Base-by-base conservation (phyloP, 2,888 invertebrate species). In the Papilio elwesi region DNA sequence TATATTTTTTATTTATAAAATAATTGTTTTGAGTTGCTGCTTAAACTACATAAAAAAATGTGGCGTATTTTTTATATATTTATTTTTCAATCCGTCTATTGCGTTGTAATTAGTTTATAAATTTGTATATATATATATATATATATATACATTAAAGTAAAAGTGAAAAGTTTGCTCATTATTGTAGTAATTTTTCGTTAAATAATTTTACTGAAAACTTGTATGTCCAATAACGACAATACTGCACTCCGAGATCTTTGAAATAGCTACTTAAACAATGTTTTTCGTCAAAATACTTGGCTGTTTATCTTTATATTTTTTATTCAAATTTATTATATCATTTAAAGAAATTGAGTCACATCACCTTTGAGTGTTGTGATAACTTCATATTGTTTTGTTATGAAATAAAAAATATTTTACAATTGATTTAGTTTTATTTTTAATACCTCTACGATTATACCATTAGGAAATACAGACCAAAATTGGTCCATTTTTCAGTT, bases 361-460 rank as follows among this genome's bases (percentile, higher is more conserved):
- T 47, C 57, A 69, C n/a, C 1, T 36, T 26, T 43, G 5, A 16
- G 26, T 48, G n/a, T 70, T 43, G 11, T 83, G 81, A 82, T 85
- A 13, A 13, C 15, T 66, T 51, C 52, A 47, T 43, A 52, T 6
- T 43, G 43, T 69, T 70, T 88, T 86, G 82, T 87, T 89, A 87
- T 85, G 65, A 78, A 88, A 88, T 88, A 89, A 90, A 90, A 76
- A 71, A 84, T 90, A 90, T 90, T 91, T 90, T 89, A 85, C 78
- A 82, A 82, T 87, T 84, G 11, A 15, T 48, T 12, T 65, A 75
- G 64, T 63, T 76, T 77, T 76, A 68, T 64, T 74, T 74, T 57
- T 51, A 13, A 13, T n/a, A n/a, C 9, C 7, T 43, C 7, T 43
- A 7, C 43, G 4, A 26, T 26, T 26, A 26, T 26, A 43, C 43